phyloP scores from a whole-genome alignment of 2,888 invertebrate species.

The Rotaria sp. region DNA sequence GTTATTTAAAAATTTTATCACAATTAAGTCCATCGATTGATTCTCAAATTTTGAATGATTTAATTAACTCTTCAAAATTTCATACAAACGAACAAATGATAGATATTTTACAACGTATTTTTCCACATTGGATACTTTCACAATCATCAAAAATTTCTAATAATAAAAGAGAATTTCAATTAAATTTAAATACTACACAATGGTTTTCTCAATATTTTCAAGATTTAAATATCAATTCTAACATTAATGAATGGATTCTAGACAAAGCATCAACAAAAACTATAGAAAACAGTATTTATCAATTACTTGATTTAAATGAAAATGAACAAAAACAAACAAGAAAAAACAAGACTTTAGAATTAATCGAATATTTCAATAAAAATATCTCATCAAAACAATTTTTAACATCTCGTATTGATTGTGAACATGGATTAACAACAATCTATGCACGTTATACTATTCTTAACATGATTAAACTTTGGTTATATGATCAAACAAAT shows the following conservation, averaged over 20 bases:
- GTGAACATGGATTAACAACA: neutral
- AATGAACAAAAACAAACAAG: too few relatives aligned
- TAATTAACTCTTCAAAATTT: neutral
- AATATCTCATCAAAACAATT: neutral
- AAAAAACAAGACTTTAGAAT: neutral
- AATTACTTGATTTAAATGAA: neutral
- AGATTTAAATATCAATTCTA: neutral
- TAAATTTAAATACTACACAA: neutral
- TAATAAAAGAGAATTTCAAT: neutral
- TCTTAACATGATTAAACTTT: neutral
- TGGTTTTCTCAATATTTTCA: neutral
- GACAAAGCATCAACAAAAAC: neutral
- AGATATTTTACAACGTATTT: neutral
- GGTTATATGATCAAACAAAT: neutral
- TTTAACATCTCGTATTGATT: neutral
- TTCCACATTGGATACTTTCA: neutral
- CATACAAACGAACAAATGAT: too few relatives aligned
- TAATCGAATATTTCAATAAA: neutral
- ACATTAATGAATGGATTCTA: neutral
- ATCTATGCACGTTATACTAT: constrained; percentile 16
- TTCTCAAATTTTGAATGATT: neutral
- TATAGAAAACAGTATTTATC: neutral
- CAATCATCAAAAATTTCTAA: neutral
- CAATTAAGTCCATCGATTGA: neutral
- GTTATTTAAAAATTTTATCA: neutral